Conservation (phyloP, 2,797 vertebrate species). For the Rhabdomys pumilio region DNA sequence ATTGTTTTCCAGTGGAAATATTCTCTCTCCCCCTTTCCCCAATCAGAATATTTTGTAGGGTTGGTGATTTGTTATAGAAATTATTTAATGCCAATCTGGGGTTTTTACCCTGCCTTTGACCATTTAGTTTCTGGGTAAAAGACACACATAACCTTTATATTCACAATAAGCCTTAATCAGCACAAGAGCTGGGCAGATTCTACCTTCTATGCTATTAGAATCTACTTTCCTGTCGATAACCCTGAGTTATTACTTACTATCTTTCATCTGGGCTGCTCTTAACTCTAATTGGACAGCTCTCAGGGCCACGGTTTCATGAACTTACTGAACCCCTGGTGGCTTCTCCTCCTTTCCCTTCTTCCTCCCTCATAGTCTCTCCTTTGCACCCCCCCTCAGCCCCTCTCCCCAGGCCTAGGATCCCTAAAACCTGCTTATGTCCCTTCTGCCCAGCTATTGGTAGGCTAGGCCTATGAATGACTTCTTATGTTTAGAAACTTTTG, state of each 20-base stretch:
- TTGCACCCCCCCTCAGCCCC: neutral
- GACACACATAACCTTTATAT: neutral
- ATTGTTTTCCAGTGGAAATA: slow-evolving; percentile 8
- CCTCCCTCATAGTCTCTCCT: neutral
- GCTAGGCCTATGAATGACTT: neutral
- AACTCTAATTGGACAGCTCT: neutral
- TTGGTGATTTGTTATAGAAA: neutral
- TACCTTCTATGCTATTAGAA: neutral
- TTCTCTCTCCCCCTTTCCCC: no score
- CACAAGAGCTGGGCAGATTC: neutral
- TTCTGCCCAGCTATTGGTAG: neutral
- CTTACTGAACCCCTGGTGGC: neutral
- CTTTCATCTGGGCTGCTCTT: neutral
- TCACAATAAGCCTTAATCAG: neutral
- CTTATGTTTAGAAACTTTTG: neutral
- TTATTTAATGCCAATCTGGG: neutral
- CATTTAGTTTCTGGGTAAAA: neutral
- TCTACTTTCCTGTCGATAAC: neutral
- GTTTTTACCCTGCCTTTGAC: neutral
- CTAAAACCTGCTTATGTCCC: neutral
- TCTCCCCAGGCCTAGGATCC: neutral
- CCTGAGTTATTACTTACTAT: neutral
- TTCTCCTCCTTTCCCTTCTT: neutral
- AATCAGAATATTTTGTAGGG: neutral
- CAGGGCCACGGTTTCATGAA: neutral